phyloP scores from a whole-genome alignment of 2,113 vertebrate genomes.

The Lagopus muta region DNA sequence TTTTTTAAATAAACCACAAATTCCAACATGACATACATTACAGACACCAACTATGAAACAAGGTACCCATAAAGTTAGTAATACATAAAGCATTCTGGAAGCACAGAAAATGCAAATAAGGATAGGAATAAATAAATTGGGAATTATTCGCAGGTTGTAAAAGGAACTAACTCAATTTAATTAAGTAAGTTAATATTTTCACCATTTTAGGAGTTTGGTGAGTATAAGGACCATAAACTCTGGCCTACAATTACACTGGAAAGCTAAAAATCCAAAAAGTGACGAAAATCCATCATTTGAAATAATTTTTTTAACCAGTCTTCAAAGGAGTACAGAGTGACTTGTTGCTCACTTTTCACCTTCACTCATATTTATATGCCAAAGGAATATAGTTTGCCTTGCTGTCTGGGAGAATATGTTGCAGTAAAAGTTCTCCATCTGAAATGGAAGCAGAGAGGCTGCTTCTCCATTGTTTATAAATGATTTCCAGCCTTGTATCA shows the following conservation, averaged over 20 bases:
- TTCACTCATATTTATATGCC: neutral
- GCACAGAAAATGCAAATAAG: neutral
- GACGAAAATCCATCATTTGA: neutral
- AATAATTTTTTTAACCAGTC: neutral
- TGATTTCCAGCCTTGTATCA: neutral
- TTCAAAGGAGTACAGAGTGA: neutral
- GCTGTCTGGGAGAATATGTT: neutral
- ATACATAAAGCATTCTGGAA: neutral
- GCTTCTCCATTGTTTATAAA: neutral
- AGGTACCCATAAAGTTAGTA: neutral
- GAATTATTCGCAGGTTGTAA: neutral
- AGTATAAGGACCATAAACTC: neutral
- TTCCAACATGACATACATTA: neutral
- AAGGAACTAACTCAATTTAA: neutral
- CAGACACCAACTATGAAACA: neutral
- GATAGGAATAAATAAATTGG: neutral
- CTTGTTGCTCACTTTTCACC: neutral
- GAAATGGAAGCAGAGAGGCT: neutral
- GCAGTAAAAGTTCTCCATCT: neutral
- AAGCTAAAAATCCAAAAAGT: neutral
- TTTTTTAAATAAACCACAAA: neutral
- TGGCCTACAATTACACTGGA: neutral
- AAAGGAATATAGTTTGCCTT: neutral
- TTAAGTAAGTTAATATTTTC: neutral
- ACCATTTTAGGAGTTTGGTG: neutral